Evolutionary conservation across 2,888 invertebrate genomes (phyloP).

Genomic region (Microplitis manilae): DNA sequence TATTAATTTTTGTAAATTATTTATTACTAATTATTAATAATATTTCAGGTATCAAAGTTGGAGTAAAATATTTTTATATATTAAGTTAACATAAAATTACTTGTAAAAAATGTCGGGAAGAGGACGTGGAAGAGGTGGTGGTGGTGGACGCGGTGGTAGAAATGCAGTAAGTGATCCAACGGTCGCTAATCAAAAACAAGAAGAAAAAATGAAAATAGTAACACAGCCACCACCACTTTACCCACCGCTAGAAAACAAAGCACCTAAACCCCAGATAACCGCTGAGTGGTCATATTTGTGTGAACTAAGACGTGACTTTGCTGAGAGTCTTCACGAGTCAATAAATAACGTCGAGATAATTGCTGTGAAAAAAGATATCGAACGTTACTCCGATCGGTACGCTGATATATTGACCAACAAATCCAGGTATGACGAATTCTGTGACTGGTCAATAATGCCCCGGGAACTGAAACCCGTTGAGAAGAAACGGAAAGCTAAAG

Average conservation of each 20-base stretch:
- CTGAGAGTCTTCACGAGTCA: conserved; percentile 81
- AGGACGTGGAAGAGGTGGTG: conserved; percentile 66
- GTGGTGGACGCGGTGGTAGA: conserved; percentile 43
- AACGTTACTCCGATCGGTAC: conserved; percentile 66
- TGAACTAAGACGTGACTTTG: conserved; percentile 81
- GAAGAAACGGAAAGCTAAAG: conserved; percentile 41
- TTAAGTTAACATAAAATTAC: not conserved
- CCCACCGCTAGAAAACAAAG: conserved; percentile 71
- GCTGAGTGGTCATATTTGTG: conserved; percentile 79
- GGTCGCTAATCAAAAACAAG: not conserved
- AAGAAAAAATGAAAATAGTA: conserved; percentile 45
- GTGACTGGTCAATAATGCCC: conserved; percentile 66
- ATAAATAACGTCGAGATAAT: conserved; percentile 73
- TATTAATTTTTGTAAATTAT: not conserved
- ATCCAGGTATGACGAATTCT: conserved; percentile 56
- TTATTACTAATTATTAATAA: not conserved
- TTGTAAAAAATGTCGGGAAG: conserved; percentile 64
- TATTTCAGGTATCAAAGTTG: not conserved
- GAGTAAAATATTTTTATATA: not conserved
- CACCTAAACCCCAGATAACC: conserved; percentile 67
- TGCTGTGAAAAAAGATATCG: conserved; percentile 64
- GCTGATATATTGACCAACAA: conserved; percentile 58
- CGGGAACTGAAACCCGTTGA: conserved; percentile 59
- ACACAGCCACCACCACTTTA: conserved; percentile 71
- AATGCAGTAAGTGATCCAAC: not conserved